Evolutionary conservation across 37 sponge, comb jelly and placozoan genomes (phyloP), one percentile per base, ranked within the genome.

Genomic region (Ianthella basta): DNA sequence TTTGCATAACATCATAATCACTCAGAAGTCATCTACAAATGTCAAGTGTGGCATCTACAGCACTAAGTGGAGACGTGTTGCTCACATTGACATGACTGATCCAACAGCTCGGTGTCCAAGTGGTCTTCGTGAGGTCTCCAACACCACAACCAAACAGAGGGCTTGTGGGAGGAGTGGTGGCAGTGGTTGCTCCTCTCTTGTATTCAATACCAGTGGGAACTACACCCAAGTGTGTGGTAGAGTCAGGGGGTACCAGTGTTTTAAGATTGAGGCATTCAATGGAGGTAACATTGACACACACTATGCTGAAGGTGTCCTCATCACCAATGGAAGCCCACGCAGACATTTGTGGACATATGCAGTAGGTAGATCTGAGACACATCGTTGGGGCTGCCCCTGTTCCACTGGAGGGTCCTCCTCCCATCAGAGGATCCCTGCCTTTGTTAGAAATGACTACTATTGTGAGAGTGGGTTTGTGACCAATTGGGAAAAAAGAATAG

Each of bases 251-350:
- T 69, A 69, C 34, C 35, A 18, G 34, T 30, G 0, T n/a, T 1
- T 1, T 5, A 15, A 69, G 6, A 18, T 6, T 3, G 29, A 29
- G 19, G 70, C 32, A 30, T 69, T 69, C 70, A 16, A 12, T 34
- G 35, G 34, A 5, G 1, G 35, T 2, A 69, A 30, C 29, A 69
- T 69, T 69, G 35, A 69, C 70, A 34, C 35, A 10, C 12, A 13
- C 70, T 69, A 69, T 69, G 70, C 34, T 69, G 70, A 69, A 4
- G 70, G 70, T 30, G 34, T 69, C 35, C 34, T 35, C 0, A 18
- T 69, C 70, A 69, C 70, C 34, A 13, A 29, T 18, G 70, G 70
- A 69, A 69, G 70, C 34, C 70, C 70, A 69, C 70, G 70, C 29
- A 30, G 34, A 29, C 70, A 69, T 30, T 35, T 69, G 35, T 69